phyloP scores from a whole-genome alignment of 1,140 invertebrate genomes.

The Tetragnatha versicolor region DNA sequence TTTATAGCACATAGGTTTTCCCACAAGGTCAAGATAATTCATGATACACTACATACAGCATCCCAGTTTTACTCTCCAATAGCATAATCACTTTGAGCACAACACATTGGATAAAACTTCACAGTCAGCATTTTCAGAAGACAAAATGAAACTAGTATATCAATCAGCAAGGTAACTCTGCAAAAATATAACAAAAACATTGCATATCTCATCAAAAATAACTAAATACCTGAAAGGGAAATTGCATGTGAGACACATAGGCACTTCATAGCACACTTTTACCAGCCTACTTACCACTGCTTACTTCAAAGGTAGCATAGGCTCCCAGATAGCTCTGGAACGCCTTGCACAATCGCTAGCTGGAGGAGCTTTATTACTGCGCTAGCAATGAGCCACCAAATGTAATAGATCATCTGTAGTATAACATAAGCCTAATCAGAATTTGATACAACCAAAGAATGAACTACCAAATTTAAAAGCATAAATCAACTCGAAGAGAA shows the following conservation, averaged over 20 bases:
- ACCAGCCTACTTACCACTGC: conserved; percentile 44
- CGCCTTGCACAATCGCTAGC: conserved; percentile 36
- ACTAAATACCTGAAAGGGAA: conserved; percentile 9
- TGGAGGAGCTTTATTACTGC: conserved; percentile 35
- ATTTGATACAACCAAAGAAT: conserved; percentile 10
- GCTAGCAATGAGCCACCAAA: conserved; percentile 42
- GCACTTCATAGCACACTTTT: background rate
- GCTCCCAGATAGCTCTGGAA: conserved; percentile 48
- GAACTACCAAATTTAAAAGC: conserved; percentile 24
- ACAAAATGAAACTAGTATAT: conserved; percentile 41
- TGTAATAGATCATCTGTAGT: conserved; percentile 44
- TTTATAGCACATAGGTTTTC: background rate
- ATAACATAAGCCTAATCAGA: conserved; percentile 50
- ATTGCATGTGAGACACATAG: background rate
- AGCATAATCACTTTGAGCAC: conserved; percentile 44
- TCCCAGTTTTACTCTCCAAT: conserved; percentile 31
- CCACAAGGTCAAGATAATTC: no score
- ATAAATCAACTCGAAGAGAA: conserved; percentile 3
- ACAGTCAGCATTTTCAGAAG: conserved; percentile 41
- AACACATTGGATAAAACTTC: conserved; percentile 52
- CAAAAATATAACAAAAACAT: conserved; percentile 47
- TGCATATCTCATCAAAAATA: conserved; percentile 43
- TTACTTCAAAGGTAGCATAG: conserved; percentile 32
- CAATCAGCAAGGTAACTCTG: conserved; percentile 46
- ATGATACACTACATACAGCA: conserved; percentile 17